Base-by-base conservation (phyloP, 1,140 invertebrate species). In the Rhagoletis zephyria region DNA sequence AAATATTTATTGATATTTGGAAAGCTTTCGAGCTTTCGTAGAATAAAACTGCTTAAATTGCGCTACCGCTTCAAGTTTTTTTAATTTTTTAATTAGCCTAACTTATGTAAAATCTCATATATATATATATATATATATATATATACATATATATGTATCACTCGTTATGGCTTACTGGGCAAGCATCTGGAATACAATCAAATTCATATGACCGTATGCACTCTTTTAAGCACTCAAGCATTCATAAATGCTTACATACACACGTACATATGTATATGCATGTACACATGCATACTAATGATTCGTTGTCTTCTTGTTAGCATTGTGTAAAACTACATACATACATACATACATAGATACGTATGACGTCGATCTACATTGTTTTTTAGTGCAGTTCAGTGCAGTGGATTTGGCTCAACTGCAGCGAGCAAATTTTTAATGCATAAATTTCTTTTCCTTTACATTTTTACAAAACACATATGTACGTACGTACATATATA, bases 381-480 rank as follows among this genome's bases (percentile, higher is more conserved):
- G 40, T 67, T 67, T 67, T 67, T 56, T 10, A 56, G 51, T 3
- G 5, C 30, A 42, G 64, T 10, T 42, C 19, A 42, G 10, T 67
- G n/a, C 64, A 67, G 64, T 42, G 19, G 9, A 67, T 67, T 14
- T 30, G 64, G 4, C 19, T 30, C 64, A 67, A 67, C 64, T 67
- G 64, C 64, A 67, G 30, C 19, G 30, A 67, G 19, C 64, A 10
- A 67, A 67, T 67, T 12, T 67, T 67, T 40, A 67, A 67, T 67
- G 64, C 64, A 67, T 67, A 67, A 67, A 67, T 67, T 67, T 67
- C 9, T 64, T 64, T 64, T 16, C n/a, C n/a, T 30, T 30, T 30
- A 30, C 30, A 30, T 30, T 30, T 30, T 30, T 30, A 30, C 30
- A 30, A 19, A 16, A 64, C 3, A 30, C 64, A 67, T 6, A 45